Conservation (phyloP, 2,888 invertebrate species). For the Apodemia zela region DNA sequence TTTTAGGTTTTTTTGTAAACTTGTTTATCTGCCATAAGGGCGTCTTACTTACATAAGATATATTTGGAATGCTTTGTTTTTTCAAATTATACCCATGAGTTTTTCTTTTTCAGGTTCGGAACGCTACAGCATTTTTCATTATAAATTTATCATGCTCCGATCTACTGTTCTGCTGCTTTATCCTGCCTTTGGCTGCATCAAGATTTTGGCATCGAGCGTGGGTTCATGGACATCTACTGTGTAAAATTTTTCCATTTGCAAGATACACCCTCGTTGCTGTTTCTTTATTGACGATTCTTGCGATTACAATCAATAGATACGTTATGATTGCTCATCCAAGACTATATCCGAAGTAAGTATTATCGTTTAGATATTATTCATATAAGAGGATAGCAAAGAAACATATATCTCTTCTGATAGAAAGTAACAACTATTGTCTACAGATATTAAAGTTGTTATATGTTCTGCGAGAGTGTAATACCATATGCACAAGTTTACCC, state of each 20-base stretch:
- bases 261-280: slow-evolving; percentile 88
- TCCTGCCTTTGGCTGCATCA: slow-evolving; percentile 88
- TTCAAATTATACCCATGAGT: not conserved
- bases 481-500: no score
- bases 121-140: slow-evolving; percentile 91
- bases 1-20: no score
- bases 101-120: slow-evolving; percentile 82
- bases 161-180: slow-evolving; percentile 89
- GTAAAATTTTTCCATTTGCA: slow-evolving; percentile 86
- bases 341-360: slow-evolving; percentile 86
- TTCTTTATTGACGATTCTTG: slow-evolving; percentile 88
- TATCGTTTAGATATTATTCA: not conserved
- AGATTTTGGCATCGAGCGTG: slow-evolving; percentile 87
- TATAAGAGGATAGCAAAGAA: not conserved
- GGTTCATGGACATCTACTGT: slow-evolving; percentile 84
- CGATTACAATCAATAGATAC: slow-evolving; percentile 91
- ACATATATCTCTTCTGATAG: no score
- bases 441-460: no score
- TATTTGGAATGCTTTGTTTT: no score
- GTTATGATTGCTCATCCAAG: slow-evolving; percentile 90
- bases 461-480: no score
- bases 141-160: slow-evolving; percentile 90
- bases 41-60: no score
- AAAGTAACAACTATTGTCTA: no score
- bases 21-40: no score